Evolutionary conservation across 2,113 vertebrate genomes (phyloP).

Genomic region (human): GRCh38 chr20:3999001-3999500

Average conservation of each 20-base stretch:
- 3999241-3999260: neutral
- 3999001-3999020: no score
- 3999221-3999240: neutral
- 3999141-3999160: slow-evolving; percentile 16
- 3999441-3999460: slow-evolving; percentile 7
- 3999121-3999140: neutral
- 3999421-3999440: neutral
- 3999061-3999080: no score
- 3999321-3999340: neutral
- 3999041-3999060: no score
- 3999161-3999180: slow-evolving; percentile 43
- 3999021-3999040: no score
- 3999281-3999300: neutral
- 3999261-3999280: neutral
- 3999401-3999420: slow-evolving; percentile 37
- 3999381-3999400: neutral
- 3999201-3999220: neutral
- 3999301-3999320: neutral
- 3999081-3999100: no score
- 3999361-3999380: slow-evolving; percentile 25
- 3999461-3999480: no score
- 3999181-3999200: slow-evolving; percentile 43
- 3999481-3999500: no score
- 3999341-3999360: neutral
- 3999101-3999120: neutral